These are phyloP conservation scores for Serilophus lunatus DNA, from an alignment of 2,113 vertebrate species.

Conservation along the genomic window DNA sequence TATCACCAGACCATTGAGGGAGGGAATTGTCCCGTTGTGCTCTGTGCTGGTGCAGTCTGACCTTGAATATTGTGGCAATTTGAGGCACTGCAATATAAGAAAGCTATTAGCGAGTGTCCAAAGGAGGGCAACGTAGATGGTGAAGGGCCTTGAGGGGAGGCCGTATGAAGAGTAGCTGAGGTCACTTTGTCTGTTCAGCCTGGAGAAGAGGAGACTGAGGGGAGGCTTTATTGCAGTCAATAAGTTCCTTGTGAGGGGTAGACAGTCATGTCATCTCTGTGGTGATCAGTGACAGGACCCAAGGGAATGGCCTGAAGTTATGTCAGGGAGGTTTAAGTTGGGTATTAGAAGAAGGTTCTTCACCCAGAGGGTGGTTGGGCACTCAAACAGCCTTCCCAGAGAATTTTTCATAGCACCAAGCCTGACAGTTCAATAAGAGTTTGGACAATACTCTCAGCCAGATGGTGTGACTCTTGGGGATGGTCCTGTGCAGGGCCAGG, in stretches of 20 bases:
- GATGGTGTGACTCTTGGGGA: background rate
- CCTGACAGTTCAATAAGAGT: background rate
- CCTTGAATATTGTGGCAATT: background rate
- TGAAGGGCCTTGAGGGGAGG: background rate
- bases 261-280: background rate
- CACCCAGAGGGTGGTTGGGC: background rate
- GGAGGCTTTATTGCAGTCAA: background rate
- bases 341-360: background rate
- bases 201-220: background rate
- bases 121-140: background rate
- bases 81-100: background rate
- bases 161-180: background rate
- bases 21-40: background rate
- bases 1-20: rapidly evolving
- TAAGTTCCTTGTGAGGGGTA: background rate
- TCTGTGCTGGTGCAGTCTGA: background rate
- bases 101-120: background rate
- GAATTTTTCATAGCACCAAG: background rate
- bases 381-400: background rate
- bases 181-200: background rate
- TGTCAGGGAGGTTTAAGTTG: background rate
- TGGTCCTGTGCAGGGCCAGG: background rate
- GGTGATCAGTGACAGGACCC: background rate
- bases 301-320: background rate
- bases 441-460: background rate